A percentile compares a stretch with the other conserved stretches of the same genome.
These are phyloP conservation scores for Drosophila aldrichi DNA, from an alignment of 2,888 invertebrate species.

Conservation along the genomic window DNA sequence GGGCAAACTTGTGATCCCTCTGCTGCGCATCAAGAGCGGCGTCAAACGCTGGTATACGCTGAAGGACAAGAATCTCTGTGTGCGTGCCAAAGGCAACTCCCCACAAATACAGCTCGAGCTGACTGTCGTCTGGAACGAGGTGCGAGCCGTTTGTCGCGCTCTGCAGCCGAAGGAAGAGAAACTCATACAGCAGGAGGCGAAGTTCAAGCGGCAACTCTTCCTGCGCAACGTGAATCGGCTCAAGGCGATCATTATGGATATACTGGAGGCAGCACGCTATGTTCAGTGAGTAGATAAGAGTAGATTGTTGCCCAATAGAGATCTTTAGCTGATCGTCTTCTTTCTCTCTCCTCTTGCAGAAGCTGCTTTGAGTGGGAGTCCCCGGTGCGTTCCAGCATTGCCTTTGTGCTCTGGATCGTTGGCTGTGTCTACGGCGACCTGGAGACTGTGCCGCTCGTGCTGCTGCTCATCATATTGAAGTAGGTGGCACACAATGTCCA, in stretches of 20 bases:
- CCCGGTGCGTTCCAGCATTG: conserved; percentile 92
- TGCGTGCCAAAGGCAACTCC: conserved; percentile 95
- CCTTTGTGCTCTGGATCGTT: conserved; percentile 93
- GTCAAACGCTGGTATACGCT: conserved; percentile 98
- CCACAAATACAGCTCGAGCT: conserved; percentile 93
- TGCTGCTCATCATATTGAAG: conserved; percentile 92
- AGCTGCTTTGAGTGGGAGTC: conserved; percentile 99
- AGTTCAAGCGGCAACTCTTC: conserved; percentile 97
- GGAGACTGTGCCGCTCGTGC: conserved; percentile 95
- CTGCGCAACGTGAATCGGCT: conserved; percentile 96
- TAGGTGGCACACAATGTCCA: conserved; percentile 77
- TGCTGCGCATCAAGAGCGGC: conserved; percentile 93
- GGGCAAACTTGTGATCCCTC: conserved; percentile 95
- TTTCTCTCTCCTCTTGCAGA: conserved; percentile 86
- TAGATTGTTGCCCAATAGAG: neutral
- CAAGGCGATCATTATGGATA: conserved; percentile 94
- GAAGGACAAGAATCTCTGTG: conserved; percentile 96
- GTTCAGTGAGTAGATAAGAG: conserved; percentile 90
- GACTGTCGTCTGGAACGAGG: conserved; percentile 96
- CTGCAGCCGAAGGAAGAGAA: conserved; percentile 98
- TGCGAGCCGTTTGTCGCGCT: conserved; percentile 95
- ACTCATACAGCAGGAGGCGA: conserved; percentile 96
- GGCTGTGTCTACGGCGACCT: conserved; percentile 97
- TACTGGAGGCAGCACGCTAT: conserved; percentile 95
- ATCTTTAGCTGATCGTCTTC: neutral